Evolutionary conservation across 2,888 invertebrate genomes (phyloP).

Genomic region (Ophion ellenae): DNA sequence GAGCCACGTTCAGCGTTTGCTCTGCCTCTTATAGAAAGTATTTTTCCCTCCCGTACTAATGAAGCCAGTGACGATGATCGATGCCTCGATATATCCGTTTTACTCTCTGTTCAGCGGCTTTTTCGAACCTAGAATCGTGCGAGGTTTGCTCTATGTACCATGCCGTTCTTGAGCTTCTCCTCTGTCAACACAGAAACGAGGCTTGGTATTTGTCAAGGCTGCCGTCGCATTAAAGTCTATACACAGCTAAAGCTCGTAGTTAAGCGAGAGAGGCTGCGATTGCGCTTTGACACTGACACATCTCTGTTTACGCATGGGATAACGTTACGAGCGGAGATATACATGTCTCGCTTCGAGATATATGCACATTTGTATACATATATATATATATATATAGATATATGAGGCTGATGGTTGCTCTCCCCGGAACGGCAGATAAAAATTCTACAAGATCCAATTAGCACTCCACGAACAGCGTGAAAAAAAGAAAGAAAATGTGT

Average conservation of each 20-base stretch:
- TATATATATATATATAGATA: conserved; percentile 5
- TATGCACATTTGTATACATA: background rate
- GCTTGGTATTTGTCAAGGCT: conserved; percentile 67
- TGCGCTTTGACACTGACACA: conserved; percentile 70
- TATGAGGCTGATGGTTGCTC: conserved; percentile 3
- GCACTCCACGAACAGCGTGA: conserved; percentile 31
- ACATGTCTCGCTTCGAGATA: conserved; percentile 2
- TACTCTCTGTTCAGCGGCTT: conserved; percentile 30
- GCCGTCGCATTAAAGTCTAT: conserved; percentile 69
- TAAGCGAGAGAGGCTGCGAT: conserved; percentile 63
- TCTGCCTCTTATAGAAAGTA: conserved; percentile 54
- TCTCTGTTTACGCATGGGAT: conserved; percentile 69
- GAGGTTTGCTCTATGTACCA: conserved; percentile 25
- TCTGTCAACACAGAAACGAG: conserved; percentile 35
- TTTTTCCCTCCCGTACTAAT: conserved; percentile 51
- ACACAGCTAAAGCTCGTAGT: conserved; percentile 68
- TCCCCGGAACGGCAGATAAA: conserved; percentile 32
- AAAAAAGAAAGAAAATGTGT: background rate
- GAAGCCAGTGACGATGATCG: conserved; percentile 56
- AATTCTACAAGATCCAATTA: conserved; percentile 62
- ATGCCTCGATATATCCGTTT: conserved; percentile 58
- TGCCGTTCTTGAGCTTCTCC: conserved; percentile 24
- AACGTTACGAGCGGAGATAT: conserved; percentile 57
- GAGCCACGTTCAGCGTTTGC: conserved; percentile 37
- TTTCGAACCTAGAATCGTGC: conserved; percentile 12